A percentile compares a stretch with the other conserved stretches of the same genome.
Conservation (phyloP, 1,140 invertebrate genomes). For the Polypedilum pembai region DNA sequence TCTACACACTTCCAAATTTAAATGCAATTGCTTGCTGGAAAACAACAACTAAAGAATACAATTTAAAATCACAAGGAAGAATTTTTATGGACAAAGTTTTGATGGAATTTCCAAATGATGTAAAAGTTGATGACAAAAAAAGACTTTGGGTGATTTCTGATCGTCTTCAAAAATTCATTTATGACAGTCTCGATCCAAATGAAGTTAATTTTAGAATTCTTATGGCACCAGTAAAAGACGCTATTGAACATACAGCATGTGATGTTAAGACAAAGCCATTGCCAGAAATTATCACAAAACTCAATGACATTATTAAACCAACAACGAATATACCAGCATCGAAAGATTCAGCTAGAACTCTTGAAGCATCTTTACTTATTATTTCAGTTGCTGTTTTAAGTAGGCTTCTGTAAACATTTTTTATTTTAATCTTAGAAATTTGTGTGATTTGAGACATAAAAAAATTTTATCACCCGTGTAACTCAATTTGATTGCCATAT, state of each 20-base stretch:
- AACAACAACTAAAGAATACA: constrained; percentile 56
- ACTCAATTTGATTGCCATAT: not conserved
- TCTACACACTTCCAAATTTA: constrained; percentile 66
- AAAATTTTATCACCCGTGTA: too few species aligned
- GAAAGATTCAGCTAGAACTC: not conserved
- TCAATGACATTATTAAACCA: constrained; percentile 41
- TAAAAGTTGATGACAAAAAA: constrained; percentile 63
- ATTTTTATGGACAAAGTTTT: constrained; percentile 62
- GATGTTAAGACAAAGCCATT: constrained; percentile 46
- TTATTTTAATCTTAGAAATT: not conserved
- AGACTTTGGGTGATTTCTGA: constrained; percentile 69
- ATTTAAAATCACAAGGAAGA: constrained; percentile 56
- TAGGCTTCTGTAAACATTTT: not conserved
- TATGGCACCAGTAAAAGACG: constrained; percentile 54
- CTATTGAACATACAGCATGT: constrained; percentile 62
- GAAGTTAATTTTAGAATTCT: constrained; percentile 68
- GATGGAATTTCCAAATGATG: constrained; percentile 68
- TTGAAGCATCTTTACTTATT: not conserved
- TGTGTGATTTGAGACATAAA: not conserved
- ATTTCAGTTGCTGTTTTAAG: not conserved
- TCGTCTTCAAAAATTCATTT: constrained; percentile 61
- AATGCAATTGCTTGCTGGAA: constrained; percentile 73
- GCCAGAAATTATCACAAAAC: constrained; percentile 47
- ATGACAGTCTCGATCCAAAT: constrained; percentile 52
- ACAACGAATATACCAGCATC: not conserved